Conservation (phyloP, 2,113 vertebrate genomes). For the Aix galericulata region DNA sequence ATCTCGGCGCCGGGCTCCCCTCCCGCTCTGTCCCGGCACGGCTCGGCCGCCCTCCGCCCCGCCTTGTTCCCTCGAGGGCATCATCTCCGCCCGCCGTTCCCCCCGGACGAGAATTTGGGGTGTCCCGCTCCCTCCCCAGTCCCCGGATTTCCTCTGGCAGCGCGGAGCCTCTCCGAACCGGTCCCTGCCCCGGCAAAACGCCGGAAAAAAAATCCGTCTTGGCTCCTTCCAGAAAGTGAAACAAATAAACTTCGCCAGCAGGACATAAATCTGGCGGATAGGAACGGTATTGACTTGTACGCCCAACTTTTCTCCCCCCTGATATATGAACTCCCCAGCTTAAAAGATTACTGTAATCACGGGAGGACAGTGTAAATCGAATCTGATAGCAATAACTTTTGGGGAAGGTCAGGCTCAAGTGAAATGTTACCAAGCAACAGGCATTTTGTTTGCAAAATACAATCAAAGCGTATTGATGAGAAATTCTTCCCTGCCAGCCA, state of each 20-base stretch:
- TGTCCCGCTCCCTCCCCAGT: too few relatives aligned
- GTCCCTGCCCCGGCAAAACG: too few relatives aligned
- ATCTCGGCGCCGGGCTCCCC: background rate
- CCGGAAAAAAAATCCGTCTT: background rate
- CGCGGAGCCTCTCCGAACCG: accelerated
- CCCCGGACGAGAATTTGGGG: too few relatives aligned
- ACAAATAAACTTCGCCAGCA: background rate
- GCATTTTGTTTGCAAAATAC: conserved; percentile 84
- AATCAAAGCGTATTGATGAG: conserved; percentile 81
- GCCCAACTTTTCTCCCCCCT: conserved; percentile 69
- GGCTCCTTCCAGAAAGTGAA: background rate
- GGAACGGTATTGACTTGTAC: conserved; percentile 58
- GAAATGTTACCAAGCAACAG: conserved; percentile 90
- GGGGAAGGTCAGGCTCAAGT: conserved; percentile 83
- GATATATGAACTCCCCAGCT: conserved; percentile 75
- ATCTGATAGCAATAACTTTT: conserved; percentile 87
- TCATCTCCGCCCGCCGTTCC: too few relatives aligned
- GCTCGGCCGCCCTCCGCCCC: too few relatives aligned
- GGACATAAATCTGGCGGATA: conserved; percentile 68
- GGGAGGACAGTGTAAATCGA: conserved; percentile 82
- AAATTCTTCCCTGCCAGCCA: conserved; percentile 77
- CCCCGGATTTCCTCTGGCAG: background rate
- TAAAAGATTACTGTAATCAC: conserved; percentile 90
- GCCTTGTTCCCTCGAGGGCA: background rate
- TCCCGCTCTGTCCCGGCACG: too few relatives aligned